Percentiles rank a stretch among this genome's conserved stretches.
Conservation (phyloP, 2,113 vertebrate genomes). For the Phasianus colchicus region DNA sequence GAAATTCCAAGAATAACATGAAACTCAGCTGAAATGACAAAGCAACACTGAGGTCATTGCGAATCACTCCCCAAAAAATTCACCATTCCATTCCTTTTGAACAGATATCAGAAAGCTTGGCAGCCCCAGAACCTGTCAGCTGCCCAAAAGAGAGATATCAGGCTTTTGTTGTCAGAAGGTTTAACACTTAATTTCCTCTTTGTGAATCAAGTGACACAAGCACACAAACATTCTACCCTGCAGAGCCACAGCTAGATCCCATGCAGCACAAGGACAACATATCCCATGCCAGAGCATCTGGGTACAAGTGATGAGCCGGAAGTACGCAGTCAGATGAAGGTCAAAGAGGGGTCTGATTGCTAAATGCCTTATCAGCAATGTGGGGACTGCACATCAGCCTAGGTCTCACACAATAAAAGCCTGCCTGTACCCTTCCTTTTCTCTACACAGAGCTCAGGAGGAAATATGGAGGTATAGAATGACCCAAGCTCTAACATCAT, state of each 20-base stretch:
- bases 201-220: neutral
- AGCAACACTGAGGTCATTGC: neutral
- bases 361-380: neutral
- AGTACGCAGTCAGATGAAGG: neutral
- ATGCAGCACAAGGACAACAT: neutral
- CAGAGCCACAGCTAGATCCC: neutral
- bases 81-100: neutral
- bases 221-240: neutral
- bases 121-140: neutral
- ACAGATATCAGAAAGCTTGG: neutral
- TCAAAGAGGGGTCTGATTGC: neutral
- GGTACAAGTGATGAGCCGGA: neutral
- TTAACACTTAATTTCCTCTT: slow-evolving; percentile 14
- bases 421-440: neutral
- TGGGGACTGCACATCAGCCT: neutral
- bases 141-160: neutral
- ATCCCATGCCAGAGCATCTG: accelerated
- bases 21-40: slow-evolving; percentile 26
- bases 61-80: neutral
- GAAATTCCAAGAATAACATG: slow-evolving; percentile 14
- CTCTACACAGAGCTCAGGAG: neutral
- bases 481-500: neutral
- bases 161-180: neutral
- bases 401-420: neutral
- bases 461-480: neutral